Conservation (phyloP, 2,888 invertebrate species). For the Priocnemis perturbator region DNA sequence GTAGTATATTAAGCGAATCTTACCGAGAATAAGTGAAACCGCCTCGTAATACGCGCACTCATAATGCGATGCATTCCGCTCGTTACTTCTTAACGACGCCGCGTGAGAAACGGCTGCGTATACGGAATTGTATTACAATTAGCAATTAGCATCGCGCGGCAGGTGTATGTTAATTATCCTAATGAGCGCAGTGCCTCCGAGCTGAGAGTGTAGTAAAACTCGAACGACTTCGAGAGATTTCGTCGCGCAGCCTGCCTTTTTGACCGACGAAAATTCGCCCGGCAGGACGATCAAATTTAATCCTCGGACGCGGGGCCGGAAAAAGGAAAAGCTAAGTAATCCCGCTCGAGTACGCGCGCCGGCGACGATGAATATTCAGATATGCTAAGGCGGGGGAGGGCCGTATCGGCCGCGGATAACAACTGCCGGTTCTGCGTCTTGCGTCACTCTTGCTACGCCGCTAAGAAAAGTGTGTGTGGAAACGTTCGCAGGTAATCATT, state of each 20-base stretch:
- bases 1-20: too few species aligned
- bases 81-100: conserved; percentile 12
- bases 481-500: not conserved
- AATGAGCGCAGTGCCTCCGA: conserved; percentile 32
- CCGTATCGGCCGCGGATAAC: conserved; percentile 1
- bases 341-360: not conserved
- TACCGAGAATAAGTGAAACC: not conserved
- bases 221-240: not conserved
- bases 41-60: conserved; percentile 6
- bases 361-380: conserved; percentile 1
- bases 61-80: not conserved
- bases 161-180: conserved; percentile 40
- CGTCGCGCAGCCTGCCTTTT: too few species aligned
- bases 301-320: not conserved
- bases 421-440: not conserved
- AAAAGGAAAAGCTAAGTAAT: not conserved
- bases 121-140: conserved; percentile 40
- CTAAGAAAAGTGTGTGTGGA: not conserved
- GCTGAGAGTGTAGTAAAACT: conserved; percentile 18
- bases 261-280: conserved; percentile 2
- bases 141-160: conserved; percentile 40
- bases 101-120: conserved; percentile 36
- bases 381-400: not conserved
- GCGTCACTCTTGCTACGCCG: not conserved
- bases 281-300: not conserved